Base-by-base conservation (phyloP, 2,888 invertebrate species). In the Agrilus biguttatus region DNA sequence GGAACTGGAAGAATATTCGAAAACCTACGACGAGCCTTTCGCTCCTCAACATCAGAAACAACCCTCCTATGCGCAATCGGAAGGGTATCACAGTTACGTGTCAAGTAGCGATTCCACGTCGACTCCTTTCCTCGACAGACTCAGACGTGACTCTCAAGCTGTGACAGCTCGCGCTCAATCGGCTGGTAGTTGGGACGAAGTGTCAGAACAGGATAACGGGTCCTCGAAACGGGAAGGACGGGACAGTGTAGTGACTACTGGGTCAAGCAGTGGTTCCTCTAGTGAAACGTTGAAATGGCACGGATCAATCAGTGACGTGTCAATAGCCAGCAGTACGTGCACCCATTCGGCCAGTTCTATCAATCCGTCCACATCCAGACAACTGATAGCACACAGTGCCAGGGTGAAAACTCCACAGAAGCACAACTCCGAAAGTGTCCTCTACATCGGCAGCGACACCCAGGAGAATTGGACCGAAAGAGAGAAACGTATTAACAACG, bases 251-350 rank as follows among this genome's bases (percentile, higher is more conserved):
- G 77, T 76, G 36, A 77, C 77, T 1, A 75, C 73, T 2, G 72
- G 72, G 54, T 73, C 73, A 37, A 70, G 71, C 8, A 75, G 75
- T 53, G 76, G 74, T n/a, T 75, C 75, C 32, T 82, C 82, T 41
- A 81, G 81, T 56, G 85, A 85, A 59, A 84, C 85, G 2, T 67
- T 84, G 7, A 85, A 84, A 65, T 84, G 83, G 83, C 77, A 83
- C 56, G 80, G 81, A 36, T 82, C 81, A 5, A 75, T 80, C 68
- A 80, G 80, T 63, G 83, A 83, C 59, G 75, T 83, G 37, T 80
- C 79, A 44, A 74, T 77, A 47, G 71, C 74, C 37, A 75, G 75
- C 52, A 72, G 72, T 61, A 67, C 58, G 60, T 72, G 57, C 64
- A 71, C 61, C 55, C 72, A 63, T 66, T 66, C 57, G 49, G 52